Evolutionary conservation across 2,113 vertebrate genomes (phyloP).

Genomic region (Conger conger): DNA sequence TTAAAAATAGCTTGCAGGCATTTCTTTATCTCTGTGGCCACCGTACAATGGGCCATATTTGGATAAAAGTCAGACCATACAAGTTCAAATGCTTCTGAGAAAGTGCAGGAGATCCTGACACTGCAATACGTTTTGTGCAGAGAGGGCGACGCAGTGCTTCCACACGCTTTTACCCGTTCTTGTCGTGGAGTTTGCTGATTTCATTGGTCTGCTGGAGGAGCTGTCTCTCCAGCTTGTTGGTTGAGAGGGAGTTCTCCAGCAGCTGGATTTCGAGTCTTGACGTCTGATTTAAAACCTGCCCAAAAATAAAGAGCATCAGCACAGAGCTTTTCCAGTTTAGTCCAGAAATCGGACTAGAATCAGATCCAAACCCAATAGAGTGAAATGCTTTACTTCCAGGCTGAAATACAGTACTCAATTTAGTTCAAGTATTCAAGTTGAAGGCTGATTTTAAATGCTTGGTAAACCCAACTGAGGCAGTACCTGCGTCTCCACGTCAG

Average conservation of each 20-base stretch:
- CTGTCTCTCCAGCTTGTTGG: constrained; percentile 94
- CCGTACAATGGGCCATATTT: not conserved
- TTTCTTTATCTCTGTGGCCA: not conserved
- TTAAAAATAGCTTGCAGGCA: not conserved
- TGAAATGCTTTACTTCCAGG: constrained; percentile 44
- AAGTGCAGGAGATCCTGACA: not conserved
- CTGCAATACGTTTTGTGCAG: not conserved
- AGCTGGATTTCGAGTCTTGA: constrained; percentile 96
- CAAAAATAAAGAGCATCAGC: not conserved
- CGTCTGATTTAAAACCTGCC: constrained; percentile 94
- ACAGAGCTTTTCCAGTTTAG: not conserved
- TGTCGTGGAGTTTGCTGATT: constrained; percentile 94
- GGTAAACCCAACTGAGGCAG: not conserved
- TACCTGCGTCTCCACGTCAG: constrained; percentile 97
- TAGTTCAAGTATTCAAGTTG: not conserved
- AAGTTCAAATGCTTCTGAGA: constrained; percentile 7
- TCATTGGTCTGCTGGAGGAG: constrained; percentile 92
- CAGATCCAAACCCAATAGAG: constrained; percentile 13
- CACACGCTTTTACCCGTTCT: constrained; percentile 82
- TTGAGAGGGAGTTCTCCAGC: constrained; percentile 94
- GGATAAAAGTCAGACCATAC: not conserved
- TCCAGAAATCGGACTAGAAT: not conserved
- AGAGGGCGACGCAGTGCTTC: too few relatives aligned
- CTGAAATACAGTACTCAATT: not conserved
- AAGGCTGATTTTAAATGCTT: not conserved